phyloP scores from a whole-genome alignment of 1,140 invertebrate genomes.

The Venturia canescens region DNA sequence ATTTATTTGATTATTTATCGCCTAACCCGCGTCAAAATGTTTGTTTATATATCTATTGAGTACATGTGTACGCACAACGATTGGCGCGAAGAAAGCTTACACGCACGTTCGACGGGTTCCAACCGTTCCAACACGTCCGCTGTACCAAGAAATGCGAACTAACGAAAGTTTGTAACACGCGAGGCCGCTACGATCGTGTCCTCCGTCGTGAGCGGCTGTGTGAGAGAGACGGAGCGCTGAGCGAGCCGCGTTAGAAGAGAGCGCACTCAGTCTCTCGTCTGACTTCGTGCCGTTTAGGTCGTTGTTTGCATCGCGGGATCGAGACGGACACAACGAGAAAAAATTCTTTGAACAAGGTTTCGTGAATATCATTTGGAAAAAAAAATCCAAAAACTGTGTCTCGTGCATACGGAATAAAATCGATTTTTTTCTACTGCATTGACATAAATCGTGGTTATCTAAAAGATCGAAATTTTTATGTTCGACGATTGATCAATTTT shows the following conservation, averaged over 20 bases:
- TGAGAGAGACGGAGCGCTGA: slow-evolving; percentile 8
- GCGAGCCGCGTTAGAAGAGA: slow-evolving; percentile 38
- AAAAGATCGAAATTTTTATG: background rate
- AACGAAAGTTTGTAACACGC: slow-evolving; percentile 49
- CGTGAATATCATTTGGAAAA: background rate
- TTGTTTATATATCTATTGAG: background rate
- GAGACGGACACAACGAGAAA: background rate
- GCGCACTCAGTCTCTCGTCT: slow-evolving; percentile 46
- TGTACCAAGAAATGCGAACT: background rate
- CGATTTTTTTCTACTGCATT: background rate
- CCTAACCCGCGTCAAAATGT: too few species aligned
- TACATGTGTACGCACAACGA: background rate
- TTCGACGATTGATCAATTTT: slow-evolving; percentile 16
- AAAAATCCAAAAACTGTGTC: background rate
- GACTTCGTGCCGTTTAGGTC: slow-evolving; percentile 48
- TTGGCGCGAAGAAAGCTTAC: background rate
- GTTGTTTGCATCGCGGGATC: slow-evolving; percentile 38
- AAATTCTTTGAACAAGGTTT: background rate
- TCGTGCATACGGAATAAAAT: background rate
- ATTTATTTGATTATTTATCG: too few species aligned
- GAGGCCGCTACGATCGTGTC: slow-evolving; percentile 31
- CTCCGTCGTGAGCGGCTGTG: background rate
- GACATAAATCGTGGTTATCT: background rate
- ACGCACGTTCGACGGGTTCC: background rate
- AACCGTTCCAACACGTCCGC: too few species aligned